Evolutionary conservation across 2,797 vertebrate genomes (phyloP).

Genomic region (Tinamus major): DNA sequence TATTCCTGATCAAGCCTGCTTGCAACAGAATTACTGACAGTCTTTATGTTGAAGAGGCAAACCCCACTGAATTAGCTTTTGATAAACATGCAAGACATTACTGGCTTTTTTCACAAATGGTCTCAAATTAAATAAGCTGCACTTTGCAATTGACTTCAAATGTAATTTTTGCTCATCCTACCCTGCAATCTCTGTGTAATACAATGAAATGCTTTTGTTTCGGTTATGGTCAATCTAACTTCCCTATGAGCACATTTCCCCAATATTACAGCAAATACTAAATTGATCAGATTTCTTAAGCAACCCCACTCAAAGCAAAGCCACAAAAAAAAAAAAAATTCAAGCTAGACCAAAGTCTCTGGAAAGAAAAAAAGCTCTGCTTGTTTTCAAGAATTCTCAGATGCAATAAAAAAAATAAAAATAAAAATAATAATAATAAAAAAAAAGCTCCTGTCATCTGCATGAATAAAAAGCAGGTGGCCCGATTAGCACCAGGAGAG

Average conservation of each 20-base stretch:
- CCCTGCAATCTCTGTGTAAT: background rate
- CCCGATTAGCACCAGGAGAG: background rate
- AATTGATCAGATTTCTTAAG: background rate
- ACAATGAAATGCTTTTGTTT: background rate
- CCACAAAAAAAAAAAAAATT: background rate
- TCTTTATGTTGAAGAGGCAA: background rate
- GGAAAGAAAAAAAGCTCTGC: rapidly evolving
- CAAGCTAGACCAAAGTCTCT: background rate
- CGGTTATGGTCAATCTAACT: background rate
- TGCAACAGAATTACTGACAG: background rate
- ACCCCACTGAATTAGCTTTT: background rate
- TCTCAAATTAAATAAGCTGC: background rate
- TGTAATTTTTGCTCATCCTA: background rate
- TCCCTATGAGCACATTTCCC: rapidly evolving
- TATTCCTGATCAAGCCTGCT: background rate
- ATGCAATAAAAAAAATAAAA: background rate
- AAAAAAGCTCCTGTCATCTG: background rate
- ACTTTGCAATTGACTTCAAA: background rate
- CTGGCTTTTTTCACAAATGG: rapidly evolving
- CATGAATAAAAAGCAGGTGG: background rate
- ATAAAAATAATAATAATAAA: background rate
- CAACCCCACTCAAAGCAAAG: rapidly evolving
- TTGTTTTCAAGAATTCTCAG: background rate
- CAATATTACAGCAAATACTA: background rate
- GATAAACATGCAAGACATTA: background rate